These are phyloP conservation scores for Grammomys surdaster DNA, from an alignment of 2,113 vertebrate species.

Conservation along the genomic window DNA sequence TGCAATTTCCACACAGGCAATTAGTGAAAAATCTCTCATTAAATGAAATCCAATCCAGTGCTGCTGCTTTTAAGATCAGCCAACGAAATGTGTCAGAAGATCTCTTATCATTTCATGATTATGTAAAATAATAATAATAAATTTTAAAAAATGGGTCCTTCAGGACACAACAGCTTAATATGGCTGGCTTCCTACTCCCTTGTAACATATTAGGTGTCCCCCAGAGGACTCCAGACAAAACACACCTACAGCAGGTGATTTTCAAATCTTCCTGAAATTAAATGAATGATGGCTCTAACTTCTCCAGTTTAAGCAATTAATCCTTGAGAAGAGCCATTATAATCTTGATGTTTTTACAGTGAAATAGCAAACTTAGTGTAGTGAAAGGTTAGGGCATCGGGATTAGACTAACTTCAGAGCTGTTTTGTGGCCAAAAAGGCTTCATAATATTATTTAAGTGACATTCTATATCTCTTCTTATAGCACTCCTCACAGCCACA, in stretches of 20 bases:
- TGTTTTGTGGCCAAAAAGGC: neutral
- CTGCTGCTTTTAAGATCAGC: neutral
- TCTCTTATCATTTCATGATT: neutral
- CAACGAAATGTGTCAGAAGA: neutral
- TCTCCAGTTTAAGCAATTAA: conserved; percentile 60
- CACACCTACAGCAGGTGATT: neutral
- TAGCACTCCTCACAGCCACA: neutral
- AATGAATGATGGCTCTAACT: conserved; percentile 30
- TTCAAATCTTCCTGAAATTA: neutral
- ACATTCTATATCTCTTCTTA: neutral
- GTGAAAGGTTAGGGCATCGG: neutral
- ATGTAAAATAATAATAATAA: neutral
- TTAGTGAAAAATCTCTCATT: neutral
- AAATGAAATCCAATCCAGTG: neutral
- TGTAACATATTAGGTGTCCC: neutral
- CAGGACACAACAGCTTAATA: neutral
- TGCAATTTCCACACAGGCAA: neutral
- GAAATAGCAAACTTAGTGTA: conserved; percentile 43
- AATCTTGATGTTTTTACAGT: conserved; percentile 31
- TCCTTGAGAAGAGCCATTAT: conserved; percentile 51
- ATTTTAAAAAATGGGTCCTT: neutral
- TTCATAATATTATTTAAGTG: neutral
- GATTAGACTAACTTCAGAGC: conserved; percentile 3
- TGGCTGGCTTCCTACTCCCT: neutral
- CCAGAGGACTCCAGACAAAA: neutral